Base-by-base conservation (phyloP, 2,888 invertebrate genomes). In the Anticlea derivata region DNA sequence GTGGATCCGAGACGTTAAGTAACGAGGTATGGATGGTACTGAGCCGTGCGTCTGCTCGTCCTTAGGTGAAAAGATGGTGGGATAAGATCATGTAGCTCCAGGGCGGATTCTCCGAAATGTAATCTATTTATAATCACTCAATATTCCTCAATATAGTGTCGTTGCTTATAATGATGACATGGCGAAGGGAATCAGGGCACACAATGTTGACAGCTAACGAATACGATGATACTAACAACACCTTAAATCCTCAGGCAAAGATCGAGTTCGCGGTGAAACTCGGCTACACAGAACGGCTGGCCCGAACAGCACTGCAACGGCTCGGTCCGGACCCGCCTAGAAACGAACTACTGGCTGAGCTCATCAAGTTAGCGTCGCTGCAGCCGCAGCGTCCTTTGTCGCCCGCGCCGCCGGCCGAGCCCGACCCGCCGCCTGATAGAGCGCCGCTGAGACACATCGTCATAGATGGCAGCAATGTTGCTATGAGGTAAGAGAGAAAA, bases 391-490 rank as follows among this genome's bases (percentile, higher is more conserved):
- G 86, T 2, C 71, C 78, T 40, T 68, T 72, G 20, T 79, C 85
- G 1, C 87, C 89, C 24, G 74, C 77, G 33, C 83, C 75, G 38
- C 78, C 77, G 22, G 58, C 68, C 0, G 85, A 83, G 48, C 82
- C 80, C 5, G 81, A 84, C 50, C 75, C 78, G 23, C 74, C 83
- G 4, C 73, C 83, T 1, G 90, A 90, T 22, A 67, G 83, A 1
- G 86, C 85, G 8, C 79, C 83, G 24, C 83, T 95, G 7, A 86
- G 97, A 50, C 95, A 95, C 48, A 94, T 98, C 58, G 97, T 98
- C 59, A 96, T 98, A 55, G 98, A 98, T 80, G 98, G 98, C 68
- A 97, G 97, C 81, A 98, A 98, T 80, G 96, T 98, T 11, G 98
- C 98, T 26, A 96, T 98, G 96, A 95, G 95, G 96, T 95, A 78